Conservation (phyloP, 2,113 vertebrate genomes). For the Nettapus auritus region DNA sequence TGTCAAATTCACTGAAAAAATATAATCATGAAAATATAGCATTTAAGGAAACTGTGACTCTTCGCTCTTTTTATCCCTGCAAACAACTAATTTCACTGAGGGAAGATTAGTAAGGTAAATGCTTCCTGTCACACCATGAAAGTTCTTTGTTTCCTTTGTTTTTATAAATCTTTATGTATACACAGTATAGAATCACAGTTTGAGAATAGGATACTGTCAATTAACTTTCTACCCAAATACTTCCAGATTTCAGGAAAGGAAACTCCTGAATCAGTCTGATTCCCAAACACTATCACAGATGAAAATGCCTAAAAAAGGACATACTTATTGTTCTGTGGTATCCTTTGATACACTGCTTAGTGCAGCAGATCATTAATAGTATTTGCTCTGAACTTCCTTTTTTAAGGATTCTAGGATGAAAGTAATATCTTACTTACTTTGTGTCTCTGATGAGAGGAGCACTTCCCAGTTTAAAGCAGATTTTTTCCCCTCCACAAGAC, state of each 20-base stretch:
- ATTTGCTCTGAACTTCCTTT: neutral
- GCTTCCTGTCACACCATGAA: neutral
- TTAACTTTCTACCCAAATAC: neutral
- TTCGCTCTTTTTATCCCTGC: neutral
- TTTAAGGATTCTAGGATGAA: neutral
- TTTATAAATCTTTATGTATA: neutral
- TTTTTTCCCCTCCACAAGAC: slow-evolving; percentile 82
- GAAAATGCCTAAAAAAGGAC: neutral
- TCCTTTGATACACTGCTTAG: neutral
- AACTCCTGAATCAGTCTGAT: neutral
- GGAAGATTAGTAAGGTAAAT: neutral
- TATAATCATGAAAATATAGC: accelerated
- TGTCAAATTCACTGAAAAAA: neutral
- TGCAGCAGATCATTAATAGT: neutral
- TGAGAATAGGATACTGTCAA: neutral
- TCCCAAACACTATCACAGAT: neutral
- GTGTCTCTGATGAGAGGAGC: slow-evolving; percentile 84
- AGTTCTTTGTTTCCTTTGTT: neutral
- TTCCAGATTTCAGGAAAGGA: neutral
- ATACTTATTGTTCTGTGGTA: neutral
- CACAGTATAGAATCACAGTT: neutral
- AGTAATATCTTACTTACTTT: slow-evolving; percentile 71
- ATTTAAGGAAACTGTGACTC: neutral
- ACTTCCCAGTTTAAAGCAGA: slow-evolving; percentile 89
- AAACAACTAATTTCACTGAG: neutral